These are phyloP conservation scores for Rhinoptilus africanus DNA, from an alignment of 2,113 vertebrate genomes.

Conservation along the genomic window DNA sequence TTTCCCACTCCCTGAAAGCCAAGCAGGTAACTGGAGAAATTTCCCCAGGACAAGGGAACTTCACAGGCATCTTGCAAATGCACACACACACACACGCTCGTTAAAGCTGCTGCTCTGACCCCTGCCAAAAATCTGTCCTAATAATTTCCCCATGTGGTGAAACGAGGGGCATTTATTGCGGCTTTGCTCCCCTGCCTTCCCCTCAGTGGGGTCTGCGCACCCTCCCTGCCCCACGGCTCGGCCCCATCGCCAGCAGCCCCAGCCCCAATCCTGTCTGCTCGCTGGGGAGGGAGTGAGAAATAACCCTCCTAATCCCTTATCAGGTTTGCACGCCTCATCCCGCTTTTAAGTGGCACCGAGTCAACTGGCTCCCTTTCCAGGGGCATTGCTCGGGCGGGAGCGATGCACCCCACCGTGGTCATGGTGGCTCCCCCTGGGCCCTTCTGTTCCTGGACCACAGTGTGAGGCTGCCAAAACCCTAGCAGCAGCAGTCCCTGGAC, in stretches of 20 bases:
- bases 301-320: neutral
- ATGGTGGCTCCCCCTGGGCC: fast-evolving
- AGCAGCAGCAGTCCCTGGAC: neutral
- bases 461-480: neutral
- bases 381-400: neutral
- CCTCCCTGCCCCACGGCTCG: neutral
- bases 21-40: neutral
- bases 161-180: fast-evolving
- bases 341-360: neutral
- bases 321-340: neutral
- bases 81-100: neutral
- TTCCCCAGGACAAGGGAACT: neutral
- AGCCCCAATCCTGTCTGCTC: neutral
- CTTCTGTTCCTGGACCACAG: neutral
- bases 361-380: neutral
- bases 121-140: neutral
- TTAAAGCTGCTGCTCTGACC: neutral
- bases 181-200: neutral
- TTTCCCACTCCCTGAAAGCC: neutral
- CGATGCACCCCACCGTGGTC: fast-evolving
- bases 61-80: neutral
- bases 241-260: neutral
- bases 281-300: neutral
- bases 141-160: neutral
- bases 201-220: fast-evolving